These are phyloP conservation scores for Drosophila quasianomalipes DNA, from an alignment of 2,888 invertebrate genomes.

Conservation along the genomic window DNA sequence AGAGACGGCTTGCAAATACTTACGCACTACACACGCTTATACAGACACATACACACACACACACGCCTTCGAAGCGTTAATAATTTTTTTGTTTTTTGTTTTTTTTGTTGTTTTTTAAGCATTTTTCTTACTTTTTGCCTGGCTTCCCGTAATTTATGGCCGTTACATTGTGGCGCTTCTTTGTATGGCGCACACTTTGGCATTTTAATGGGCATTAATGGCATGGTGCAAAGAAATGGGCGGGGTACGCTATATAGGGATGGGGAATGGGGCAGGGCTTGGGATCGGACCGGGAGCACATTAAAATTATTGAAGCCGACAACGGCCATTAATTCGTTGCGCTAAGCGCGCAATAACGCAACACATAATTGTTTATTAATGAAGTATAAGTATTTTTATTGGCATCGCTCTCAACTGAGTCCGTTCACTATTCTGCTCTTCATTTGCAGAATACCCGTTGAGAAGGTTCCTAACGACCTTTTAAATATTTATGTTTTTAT, in stretches of 20 bases:
- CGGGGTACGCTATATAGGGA: background rate
- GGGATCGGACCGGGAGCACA: constrained; percentile 46
- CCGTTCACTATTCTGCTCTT: background rate
- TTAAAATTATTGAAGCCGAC: constrained; percentile 78
- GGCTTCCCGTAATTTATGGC: constrained; percentile 64
- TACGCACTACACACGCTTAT: constrained; percentile 24
- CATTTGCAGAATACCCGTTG: background rate
- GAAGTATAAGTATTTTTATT: constrained; percentile 89
- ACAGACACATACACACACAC: constrained; percentile 21
- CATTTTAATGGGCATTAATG: constrained; percentile 78
- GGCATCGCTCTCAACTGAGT: constrained; percentile 37
- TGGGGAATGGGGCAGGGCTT: background rate
- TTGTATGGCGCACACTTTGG: constrained; percentile 71
- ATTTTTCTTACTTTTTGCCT: constrained; percentile 56
- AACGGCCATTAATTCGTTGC: constrained; percentile 80
- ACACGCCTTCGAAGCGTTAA: constrained; percentile 60
- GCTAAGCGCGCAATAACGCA: constrained; percentile 72
- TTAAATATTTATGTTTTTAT: background rate
- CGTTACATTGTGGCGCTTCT: constrained; percentile 73
- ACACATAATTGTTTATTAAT: constrained; percentile 88
- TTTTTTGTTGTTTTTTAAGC: constrained; percentile 27
- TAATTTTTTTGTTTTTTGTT: constrained; percentile 51
- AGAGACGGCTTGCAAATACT: constrained; percentile 39
- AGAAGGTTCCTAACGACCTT: background rate
- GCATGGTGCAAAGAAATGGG: constrained; percentile 37